Base-by-base conservation (phyloP, 2,888 invertebrate genomes). In the Sinopyrophorus schimmeli region DNA sequence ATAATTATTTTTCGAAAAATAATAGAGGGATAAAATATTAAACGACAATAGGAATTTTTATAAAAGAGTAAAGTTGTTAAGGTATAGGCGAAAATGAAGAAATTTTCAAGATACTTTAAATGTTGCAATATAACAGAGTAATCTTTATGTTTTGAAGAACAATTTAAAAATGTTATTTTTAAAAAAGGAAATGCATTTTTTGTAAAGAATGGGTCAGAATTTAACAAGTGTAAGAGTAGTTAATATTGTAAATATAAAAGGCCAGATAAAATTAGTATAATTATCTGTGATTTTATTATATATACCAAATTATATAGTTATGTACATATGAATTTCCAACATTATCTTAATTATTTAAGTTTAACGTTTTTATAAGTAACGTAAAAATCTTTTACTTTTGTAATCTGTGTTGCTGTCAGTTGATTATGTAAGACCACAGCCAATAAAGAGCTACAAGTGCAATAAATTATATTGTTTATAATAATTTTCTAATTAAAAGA, bases 271-370 rank as follows among this genome's bases (percentile, higher is more conserved):
- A 60, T 71, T 71, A 69, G 69, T 26, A 47, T 53, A 53, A 53
- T 53, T 71, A 69, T 71, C 72, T 73, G 72, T 73, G 72, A 73
- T 73, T 71, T 71, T 66, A 68, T 66, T 69, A 68, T 65, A 65
- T 57, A 70, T 55, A 62, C 60, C 61, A 59, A 61, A 59, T 58
- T 53, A 59, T 51, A 67, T 57, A 48, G 67, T 61, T 57, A 55
- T 54, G 49, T 55, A 54, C 46, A 54, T 54, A 50, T 43, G 48
- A 41, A 55, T 49, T 46, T 43, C 50, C 44, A 50, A 48, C 43
- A 23, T 54, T 52, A 46, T 55, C 62, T 64, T 62, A 62, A 63
- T 64, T 65, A 61, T 61, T 65, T 65, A 65, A 64, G 64, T 66
- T 60, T 68, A 65, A 64, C 63, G 65, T 70, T 66, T 65, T 67